Conservation (phyloP, 2,888 invertebrate species). For the Lepidochrysops patricia region DNA sequence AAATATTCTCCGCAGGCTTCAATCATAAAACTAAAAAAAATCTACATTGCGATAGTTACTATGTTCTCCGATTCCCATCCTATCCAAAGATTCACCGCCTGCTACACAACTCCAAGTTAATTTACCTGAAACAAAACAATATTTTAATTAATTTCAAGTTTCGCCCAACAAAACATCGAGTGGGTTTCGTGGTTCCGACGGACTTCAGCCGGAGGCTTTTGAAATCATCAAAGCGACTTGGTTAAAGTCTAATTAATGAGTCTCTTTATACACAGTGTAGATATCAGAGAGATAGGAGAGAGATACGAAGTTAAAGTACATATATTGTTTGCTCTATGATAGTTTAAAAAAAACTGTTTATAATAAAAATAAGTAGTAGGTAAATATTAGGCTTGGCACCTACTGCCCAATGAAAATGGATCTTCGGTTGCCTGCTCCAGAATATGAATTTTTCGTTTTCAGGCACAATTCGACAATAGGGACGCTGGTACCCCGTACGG, state of each 20-base stretch:
- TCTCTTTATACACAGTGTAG: not conserved
- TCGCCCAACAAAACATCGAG: not conserved
- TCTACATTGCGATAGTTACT: too few relatives aligned
- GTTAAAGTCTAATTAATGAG: not conserved
- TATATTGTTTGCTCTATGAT: too few relatives aligned
- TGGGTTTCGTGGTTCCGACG: not conserved
- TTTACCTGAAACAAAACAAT: constrained; percentile 16
- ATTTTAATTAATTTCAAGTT: constrained; percentile 10
- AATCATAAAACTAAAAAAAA: too few relatives aligned
- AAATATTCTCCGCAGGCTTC: too few relatives aligned
- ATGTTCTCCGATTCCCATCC: too few relatives aligned
- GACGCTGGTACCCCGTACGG: not conserved
- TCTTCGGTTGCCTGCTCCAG: not conserved
- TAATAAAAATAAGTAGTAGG: too few relatives aligned
- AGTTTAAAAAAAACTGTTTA: too few relatives aligned
- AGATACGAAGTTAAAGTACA: too few relatives aligned
- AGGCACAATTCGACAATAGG: not conserved
- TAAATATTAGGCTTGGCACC: too few relatives aligned
- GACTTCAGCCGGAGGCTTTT: not conserved
- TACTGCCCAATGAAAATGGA: not conserved
- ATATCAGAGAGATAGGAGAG: too few relatives aligned
- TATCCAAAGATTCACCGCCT: not conserved
- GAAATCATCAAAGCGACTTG: not conserved
- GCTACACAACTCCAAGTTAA: not conserved
- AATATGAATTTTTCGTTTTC: not conserved